Conservation (phyloP, 2,888 invertebrate genomes). For the Gisinianus flammeolus region DNA sequence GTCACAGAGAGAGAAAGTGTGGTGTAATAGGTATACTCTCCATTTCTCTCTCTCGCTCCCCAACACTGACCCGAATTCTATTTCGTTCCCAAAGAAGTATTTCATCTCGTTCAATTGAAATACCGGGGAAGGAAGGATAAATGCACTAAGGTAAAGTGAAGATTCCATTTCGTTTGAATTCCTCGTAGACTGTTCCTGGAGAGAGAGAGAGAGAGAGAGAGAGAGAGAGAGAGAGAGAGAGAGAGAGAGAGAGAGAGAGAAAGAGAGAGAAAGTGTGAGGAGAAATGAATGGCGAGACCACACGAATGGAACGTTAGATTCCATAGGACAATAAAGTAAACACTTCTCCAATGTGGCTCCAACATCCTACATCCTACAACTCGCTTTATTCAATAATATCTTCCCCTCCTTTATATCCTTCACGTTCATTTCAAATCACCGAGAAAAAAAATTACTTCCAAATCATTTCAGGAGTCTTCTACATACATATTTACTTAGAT, state of each 20-base stretch:
- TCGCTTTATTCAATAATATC: slow-evolving; percentile 32
- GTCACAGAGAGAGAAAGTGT: too few species aligned
- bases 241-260: background rate
- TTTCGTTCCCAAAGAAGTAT: too few species aligned
- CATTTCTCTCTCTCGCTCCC: too few species aligned
- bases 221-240: too few species aligned
- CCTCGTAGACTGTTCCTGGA: slow-evolving; percentile 13
- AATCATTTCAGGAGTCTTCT: background rate
- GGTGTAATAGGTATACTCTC: too few species aligned
- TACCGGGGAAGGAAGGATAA: slow-evolving; percentile 18
- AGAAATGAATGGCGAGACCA: slow-evolving; percentile 21
- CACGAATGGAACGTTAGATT: slow-evolving; percentile 29
- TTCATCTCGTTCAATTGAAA: slow-evolving; percentile 26
- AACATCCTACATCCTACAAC: background rate
- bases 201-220: too few species aligned
- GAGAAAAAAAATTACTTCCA: slow-evolving; percentile 25
- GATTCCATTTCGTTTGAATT: slow-evolving; percentile 32
- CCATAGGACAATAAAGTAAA: slow-evolving; percentile 25
- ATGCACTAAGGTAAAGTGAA: slow-evolving; percentile 33
- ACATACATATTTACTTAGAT: too few species aligned
- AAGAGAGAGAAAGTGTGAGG: background rate
- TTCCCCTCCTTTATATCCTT: slow-evolving; percentile 22
- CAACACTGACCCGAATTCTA: too few species aligned
- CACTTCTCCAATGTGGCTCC: slow-evolving; percentile 10
- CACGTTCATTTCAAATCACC: slow-evolving; percentile 17